phyloP scores from a whole-genome alignment of 2,888 invertebrate genomes.

The Philhelius pedissequus region DNA sequence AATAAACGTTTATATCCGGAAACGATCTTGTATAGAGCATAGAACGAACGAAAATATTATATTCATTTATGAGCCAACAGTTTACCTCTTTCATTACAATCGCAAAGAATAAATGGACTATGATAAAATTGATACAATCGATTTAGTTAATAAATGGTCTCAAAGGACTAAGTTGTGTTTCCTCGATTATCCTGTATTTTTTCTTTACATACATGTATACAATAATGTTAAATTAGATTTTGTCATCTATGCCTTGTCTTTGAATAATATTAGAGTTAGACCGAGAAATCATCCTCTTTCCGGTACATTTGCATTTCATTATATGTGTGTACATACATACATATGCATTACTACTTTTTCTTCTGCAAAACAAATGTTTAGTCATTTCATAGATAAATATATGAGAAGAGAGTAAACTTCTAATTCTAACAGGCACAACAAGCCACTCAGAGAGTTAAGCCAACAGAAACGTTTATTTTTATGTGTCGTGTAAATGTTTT shows the following conservation, averaged over 20 bases:
- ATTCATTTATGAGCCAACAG: conserved; percentile 34
- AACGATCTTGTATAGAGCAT: too few relatives aligned
- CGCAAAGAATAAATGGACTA: conserved; percentile 49
- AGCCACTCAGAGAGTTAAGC: conserved; percentile 24
- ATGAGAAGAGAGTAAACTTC: background rate
- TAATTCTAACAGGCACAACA: background rate
- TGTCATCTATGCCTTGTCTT: conserved; percentile 25
- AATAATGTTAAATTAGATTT: conserved; percentile 64
- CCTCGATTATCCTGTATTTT: conserved; percentile 36
- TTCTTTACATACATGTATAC: background rate
- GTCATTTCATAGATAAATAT: background rate
- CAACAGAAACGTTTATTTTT: conserved; percentile 66
- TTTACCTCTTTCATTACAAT: background rate
- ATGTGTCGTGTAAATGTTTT: conserved; percentile 65
- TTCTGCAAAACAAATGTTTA: background rate
- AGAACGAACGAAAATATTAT: conserved; percentile 36
- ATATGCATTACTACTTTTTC: background rate
- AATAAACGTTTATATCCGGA: too few relatives aligned
- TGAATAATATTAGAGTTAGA: background rate
- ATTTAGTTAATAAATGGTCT: conserved; percentile 55
- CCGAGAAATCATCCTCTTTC: background rate
- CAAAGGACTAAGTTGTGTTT: conserved; percentile 44
- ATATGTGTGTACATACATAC: too few relatives aligned
- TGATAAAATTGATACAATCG: conserved; percentile 63
- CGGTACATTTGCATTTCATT: conserved; percentile 8